Evolutionary conservation across 2,888 invertebrate genomes (phyloP), one percentile per base, ranked within the genome.

Genomic region (Drosophila planitibia): DNA sequence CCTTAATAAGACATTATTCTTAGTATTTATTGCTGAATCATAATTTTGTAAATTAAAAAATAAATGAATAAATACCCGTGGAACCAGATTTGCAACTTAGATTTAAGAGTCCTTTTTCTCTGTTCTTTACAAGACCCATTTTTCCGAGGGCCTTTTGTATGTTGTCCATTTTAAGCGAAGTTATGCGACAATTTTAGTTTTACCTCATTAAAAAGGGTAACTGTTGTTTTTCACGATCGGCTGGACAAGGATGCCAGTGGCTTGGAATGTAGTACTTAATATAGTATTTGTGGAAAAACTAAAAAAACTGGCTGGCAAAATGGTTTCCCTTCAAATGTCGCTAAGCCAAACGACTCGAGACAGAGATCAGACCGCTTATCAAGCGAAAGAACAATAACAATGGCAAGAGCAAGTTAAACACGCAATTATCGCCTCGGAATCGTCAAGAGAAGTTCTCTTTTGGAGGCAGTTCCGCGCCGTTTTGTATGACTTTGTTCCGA

Each of bases 401-500:
- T 47, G 47, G 14, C 37, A 12, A 37, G 55, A 55, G 39, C 22
- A 58, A 80, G 77, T 71, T 88, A 78, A 88, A 74, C 78, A 81
- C 76, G 79, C 82, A 82, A 82, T 90, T 86, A 85, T 84, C 89
- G 90, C 87, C 87, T 67, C 82, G 57, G 72, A 82, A 74, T 65
- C 80, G 67, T 60, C 77, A 69, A 62, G 60, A 41, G 47, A 63
- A 58, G 53, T 73, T 57, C 70, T 72, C 69, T 70, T 68, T 75
- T 68, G 63, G 37, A 58, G 74, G 70, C 76, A 80, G 82, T 85
- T 79, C 71, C 74, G 79, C 81, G 81, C 88, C 91, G 88, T 92
- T 91, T 92, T 92, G 92, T 91, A 91, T 84, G 86, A 91, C 88
- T 91, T 90, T 89, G 91, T 91, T 92, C 91, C 77, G 70, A 81